Evolutionary conservation across 1,140 invertebrate species (phyloP), one percentile per base, ranked within the genome.

Genomic region (Archegozetes longisetosus): DNA sequence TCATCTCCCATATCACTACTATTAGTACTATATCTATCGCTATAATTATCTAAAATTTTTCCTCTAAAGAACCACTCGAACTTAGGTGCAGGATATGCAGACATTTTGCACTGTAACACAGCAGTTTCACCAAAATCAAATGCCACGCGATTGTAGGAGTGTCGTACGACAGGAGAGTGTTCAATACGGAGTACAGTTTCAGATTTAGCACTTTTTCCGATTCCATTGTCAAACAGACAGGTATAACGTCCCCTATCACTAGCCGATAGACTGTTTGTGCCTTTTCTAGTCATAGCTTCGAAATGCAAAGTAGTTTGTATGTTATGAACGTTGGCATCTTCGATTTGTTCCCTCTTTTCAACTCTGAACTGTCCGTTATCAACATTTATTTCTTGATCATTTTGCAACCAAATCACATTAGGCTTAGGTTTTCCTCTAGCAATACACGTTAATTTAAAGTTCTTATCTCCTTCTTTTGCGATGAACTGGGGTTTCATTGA

Each of bases 71-170:
- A 86, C 89, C 89, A 94, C 65, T 91, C 86, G 70, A 93, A 92
- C 67, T 87, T 85, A 0, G 88, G 88, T 67, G 85, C 84, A 0
- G 89, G 90, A 72, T 88, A 93, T 0, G 89, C 87, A 69, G 90
- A 86, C 2, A 93, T 86, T 68, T 84, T 81, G 70, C 90, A 94
- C 2, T 83, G 77, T 12, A 94, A 82, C 69, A 86, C 81, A 0
- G 88, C 89, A 0, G 79, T 84, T 69, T 92, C 87, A 13, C 79
- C 74, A 1, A 88, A 68, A 69, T 91, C 87, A 64, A 83, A 89
- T 2, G 89, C 89, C 0, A 92, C 88, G 73, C 90, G 88, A 60
- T 83, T 86, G 69, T 89, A 84, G 60, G 85, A 82, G 68, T 86
- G 83, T 13, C 88, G 75, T 3, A 85, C 78, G 64, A 91, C 86